phyloP scores from a whole-genome alignment of 2,888 invertebrate species.

The Megaustenia siamemsis region DNA sequence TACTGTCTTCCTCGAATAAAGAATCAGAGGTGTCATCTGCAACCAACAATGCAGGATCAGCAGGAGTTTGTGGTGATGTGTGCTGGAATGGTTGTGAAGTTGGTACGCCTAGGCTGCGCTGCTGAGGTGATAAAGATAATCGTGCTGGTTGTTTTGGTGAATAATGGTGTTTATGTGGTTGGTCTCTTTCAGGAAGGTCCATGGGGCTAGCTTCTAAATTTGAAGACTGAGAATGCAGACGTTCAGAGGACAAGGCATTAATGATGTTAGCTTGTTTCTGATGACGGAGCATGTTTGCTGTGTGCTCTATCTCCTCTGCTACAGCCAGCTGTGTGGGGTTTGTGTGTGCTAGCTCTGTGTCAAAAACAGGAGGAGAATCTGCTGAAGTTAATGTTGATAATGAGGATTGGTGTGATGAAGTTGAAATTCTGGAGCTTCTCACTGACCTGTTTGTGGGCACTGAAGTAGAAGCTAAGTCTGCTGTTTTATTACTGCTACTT shows the following conservation, averaged over 20 bases:
- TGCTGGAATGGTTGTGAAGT: slow-evolving; percentile 38
- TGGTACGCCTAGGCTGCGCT: neutral
- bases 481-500: slow-evolving; percentile 45
- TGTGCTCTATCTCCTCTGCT: slow-evolving; percentile 65
- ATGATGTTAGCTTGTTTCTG: slow-evolving; percentile 47
- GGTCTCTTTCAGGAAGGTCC: slow-evolving; percentile 71
- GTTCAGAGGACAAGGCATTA: slow-evolving; percentile 13
- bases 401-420: slow-evolving; percentile 28
- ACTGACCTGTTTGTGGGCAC: neutral
- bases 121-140: slow-evolving; percentile 31
- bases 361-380: slow-evolving; percentile 47
- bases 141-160: slow-evolving; percentile 31
- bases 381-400: slow-evolving; percentile 43
- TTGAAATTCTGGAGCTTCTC: neutral
- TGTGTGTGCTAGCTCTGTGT: slow-evolving; percentile 45
- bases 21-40: slow-evolving; percentile 14
- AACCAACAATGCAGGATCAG: slow-evolving; percentile 22
- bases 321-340: slow-evolving; percentile 52
- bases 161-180: slow-evolving; percentile 15
- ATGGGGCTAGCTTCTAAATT: slow-evolving; percentile 66
- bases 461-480: slow-evolving; percentile 22
- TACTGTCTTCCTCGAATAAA: slow-evolving; percentile 2
- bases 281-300: slow-evolving; percentile 64
- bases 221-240: slow-evolving; percentile 45
- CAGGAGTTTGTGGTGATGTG: neutral